phyloP scores from a whole-genome alignment of 2,113 vertebrate species.

The Barbus barbus region DNA sequence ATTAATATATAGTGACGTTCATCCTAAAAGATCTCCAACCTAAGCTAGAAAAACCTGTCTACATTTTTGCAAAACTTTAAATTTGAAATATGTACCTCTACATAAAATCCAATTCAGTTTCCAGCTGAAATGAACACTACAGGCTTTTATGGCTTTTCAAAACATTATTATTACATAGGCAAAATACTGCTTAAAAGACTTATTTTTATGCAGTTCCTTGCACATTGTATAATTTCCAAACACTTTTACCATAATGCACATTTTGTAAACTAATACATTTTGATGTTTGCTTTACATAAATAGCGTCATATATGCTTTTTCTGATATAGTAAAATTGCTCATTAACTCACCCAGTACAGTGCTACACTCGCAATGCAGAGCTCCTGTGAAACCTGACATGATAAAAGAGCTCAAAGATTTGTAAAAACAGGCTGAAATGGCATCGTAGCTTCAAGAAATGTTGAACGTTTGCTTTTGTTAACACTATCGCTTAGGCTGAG shows the following conservation, averaged over 20 bases:
- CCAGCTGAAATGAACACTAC: background rate
- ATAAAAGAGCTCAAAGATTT: background rate
- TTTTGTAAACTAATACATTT: background rate
- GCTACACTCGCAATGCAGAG: background rate
- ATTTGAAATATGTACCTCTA: background rate
- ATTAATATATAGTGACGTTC: background rate
- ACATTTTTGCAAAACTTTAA: background rate
- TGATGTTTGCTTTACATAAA: background rate
- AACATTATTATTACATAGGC: background rate
- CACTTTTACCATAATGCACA: background rate
- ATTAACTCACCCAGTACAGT: background rate
- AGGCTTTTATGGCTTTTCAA: background rate
- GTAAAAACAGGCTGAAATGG: background rate
- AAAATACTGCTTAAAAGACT: background rate
- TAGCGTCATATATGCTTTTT: background rate
- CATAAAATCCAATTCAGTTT: background rate
- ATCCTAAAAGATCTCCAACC: background rate
- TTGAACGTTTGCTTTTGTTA: background rate
- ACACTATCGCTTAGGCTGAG: too few species aligned
- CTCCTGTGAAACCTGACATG: background rate
- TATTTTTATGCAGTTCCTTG: background rate
- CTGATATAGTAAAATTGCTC: background rate
- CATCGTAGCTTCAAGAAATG: background rate
- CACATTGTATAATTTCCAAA: background rate
- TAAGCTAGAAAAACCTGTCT: background rate